phyloP scores from a whole-genome alignment of 2,888 invertebrate species.

The Hemicrepidius hirtus region DNA sequence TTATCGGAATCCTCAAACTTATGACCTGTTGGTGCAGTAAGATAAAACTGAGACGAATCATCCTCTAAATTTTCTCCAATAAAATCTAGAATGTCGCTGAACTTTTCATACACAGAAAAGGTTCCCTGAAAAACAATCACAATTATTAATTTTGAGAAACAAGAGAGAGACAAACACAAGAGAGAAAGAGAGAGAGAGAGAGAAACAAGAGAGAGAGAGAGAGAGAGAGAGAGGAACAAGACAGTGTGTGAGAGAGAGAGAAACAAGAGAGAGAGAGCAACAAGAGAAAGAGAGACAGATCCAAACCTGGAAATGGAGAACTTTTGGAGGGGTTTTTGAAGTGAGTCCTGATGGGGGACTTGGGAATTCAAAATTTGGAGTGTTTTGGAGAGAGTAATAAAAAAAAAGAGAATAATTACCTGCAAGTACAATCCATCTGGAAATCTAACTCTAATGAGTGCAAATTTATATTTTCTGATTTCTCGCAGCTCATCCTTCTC shows the following conservation, averaged over 20 bases:
- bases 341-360: too few species aligned
- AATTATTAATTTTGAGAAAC: too few species aligned
- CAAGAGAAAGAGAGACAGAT: too few species aligned
- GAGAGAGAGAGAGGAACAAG: too few species aligned
- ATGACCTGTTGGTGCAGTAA: conserved; percentile 81
- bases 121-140: conserved; percentile 85
- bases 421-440: conserved; percentile 90
- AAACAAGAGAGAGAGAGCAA: too few species aligned
- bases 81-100: conserved; percentile 84
- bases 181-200: not conserved
- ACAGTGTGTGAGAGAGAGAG: too few species aligned
- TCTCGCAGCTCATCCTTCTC: conserved; percentile 90
- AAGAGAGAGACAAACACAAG: not conserved
- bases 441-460: conserved; percentile 89
- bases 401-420: conserved; percentile 71
- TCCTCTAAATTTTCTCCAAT: conserved; percentile 85
- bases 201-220: too few species aligned
- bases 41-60: conserved; percentile 79
- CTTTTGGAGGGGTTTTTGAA: too few species aligned
- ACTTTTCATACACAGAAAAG: conserved; percentile 89
- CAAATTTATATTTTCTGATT: conserved; percentile 88
- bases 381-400: not conserved
- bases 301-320: too few species aligned
- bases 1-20: conserved; percentile 80
- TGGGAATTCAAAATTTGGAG: too few species aligned